A percentile compares a stretch with the other conserved stretches of the same genome.
Evolutionary conservation across 1,140 invertebrate genomes (phyloP).

Genomic region (Drosophila ambigua): DNA sequence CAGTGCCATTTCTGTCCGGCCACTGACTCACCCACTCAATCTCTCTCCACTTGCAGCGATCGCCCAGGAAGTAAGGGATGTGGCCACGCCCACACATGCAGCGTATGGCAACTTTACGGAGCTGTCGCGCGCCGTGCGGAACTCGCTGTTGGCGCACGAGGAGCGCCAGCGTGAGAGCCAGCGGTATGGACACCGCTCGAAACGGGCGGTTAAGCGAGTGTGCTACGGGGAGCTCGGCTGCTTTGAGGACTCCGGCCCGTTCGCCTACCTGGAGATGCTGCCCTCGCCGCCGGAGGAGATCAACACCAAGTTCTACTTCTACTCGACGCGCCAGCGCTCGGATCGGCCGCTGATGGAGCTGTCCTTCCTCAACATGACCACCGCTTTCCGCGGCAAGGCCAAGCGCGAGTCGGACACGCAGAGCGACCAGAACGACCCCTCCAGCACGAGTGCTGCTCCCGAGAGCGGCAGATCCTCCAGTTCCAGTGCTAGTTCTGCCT

Average conservation of each 20-base stretch:
- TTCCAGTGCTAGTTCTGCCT: neutral
- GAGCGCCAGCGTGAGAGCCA: constrained; percentile 38
- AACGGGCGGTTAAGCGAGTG: constrained; percentile 89
- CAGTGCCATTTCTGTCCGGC: neutral
- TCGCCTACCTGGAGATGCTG: constrained; percentile 95
- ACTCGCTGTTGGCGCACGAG: constrained; percentile 59
- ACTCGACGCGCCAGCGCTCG: constrained; percentile 86
- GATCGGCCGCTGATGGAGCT: constrained; percentile 88
- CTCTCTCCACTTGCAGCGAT: constrained; percentile 24
- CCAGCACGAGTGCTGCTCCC: neutral
- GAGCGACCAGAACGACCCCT: too few relatives aligned
- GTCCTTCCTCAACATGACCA: constrained; percentile 88
- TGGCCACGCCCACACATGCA: constrained; percentile 23
- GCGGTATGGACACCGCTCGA: constrained; percentile 66
- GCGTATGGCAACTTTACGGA: constrained; percentile 56
- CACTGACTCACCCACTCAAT: constrained; percentile 6
- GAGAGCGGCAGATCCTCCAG: neutral
- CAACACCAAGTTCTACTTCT: constrained; percentile 90
- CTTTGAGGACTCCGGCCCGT: constrained; percentile 95
- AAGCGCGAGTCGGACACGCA: constrained; percentile 47
- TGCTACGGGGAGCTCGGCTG: constrained; percentile 97
- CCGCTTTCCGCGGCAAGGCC: constrained; percentile 76
- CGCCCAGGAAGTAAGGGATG: constrained; percentile 48
- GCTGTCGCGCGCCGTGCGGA: constrained; percentile 63
- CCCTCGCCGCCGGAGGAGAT: constrained; percentile 95